Base-by-base conservation (phyloP, 1,140 invertebrate species). In the Trachymyrmex septentrionalis region DNA sequence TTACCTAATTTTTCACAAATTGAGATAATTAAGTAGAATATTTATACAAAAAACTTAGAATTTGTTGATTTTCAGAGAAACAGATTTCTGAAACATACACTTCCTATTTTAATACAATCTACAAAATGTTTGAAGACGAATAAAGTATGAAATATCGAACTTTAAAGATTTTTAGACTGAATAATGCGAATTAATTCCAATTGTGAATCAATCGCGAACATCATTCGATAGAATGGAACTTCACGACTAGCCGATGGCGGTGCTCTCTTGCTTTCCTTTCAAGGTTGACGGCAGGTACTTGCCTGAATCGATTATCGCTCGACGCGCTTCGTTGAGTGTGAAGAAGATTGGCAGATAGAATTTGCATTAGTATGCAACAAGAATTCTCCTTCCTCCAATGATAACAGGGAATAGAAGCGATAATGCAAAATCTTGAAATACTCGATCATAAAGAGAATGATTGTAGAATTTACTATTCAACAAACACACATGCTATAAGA, bases 261-360 rank as follows among this genome's bases (percentile, higher is more conserved):
- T 84, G 69, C 34, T 84, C 69, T 63, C 57, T 84, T 63, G 69
- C 80, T 84, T 84, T 84, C 38, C 38, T 73, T 50, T 75, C 80
- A 84, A 84, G 80, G 80, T 84, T 73, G 57, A 73, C 71, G 44
- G 55, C 80, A 73, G 57, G 55, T 71, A 84, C 55, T 84, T 63
- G 80, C 57, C 57, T 34, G 27, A 84, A 84, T 84, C 69, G 80
- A 84, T 84, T 84, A 84, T 84, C 80, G 27, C 38, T 84, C 55
- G 38, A 57, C 73, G 57, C 55, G 80, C 80, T 84, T 84, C 69
- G 80, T 73, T 63, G 69, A 84, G 80, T 84, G 69, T 61, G 80
- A 84, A 75, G 69, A 84, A 61, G 80, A 84, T 84, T 84, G 80
- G 80, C 80, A 84, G 80, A 84, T 84, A 73, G 38, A 30, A 75